phyloP scores from a whole-genome alignment of 2,113 vertebrate genomes.

The Lagopus muta region DNA sequence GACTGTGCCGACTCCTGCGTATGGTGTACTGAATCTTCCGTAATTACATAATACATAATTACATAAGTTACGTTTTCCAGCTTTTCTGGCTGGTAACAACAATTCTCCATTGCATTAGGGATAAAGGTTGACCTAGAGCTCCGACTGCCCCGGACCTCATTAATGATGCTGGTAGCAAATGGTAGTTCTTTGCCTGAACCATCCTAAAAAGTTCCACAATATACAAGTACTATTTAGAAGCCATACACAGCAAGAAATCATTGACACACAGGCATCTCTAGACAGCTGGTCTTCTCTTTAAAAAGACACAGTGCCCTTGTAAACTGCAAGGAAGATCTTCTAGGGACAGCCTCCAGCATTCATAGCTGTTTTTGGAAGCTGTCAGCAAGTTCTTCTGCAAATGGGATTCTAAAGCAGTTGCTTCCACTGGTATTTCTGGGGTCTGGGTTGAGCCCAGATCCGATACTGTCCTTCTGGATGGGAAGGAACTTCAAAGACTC shows the following conservation, averaged over 20 bases:
- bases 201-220: not conserved
- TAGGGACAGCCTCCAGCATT: not conserved
- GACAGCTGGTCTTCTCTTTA: not conserved
- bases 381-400: conserved; percentile 18
- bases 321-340: not conserved
- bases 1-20: not conserved
- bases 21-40: not conserved
- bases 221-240: not conserved
- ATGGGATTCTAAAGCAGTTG: not conserved
- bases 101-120: not conserved
- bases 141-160: not conserved
- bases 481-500: not conserved
- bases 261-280: not conserved
- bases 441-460: not conserved
- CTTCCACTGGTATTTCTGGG: not conserved
- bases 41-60: not conserved
- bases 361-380: not conserved
- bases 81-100: not conserved
- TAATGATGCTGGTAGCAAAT: not conserved
- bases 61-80: not conserved
- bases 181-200: not conserved
- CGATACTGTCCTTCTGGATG: not conserved
- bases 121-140: not conserved
- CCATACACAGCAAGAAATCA: not conserved
- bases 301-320: not conserved